Evolutionary conservation across 2,888 invertebrate species (phyloP), one percentile per base, ranked within the genome.

Genomic region (Parapristionchus giblindavisi): DNA sequence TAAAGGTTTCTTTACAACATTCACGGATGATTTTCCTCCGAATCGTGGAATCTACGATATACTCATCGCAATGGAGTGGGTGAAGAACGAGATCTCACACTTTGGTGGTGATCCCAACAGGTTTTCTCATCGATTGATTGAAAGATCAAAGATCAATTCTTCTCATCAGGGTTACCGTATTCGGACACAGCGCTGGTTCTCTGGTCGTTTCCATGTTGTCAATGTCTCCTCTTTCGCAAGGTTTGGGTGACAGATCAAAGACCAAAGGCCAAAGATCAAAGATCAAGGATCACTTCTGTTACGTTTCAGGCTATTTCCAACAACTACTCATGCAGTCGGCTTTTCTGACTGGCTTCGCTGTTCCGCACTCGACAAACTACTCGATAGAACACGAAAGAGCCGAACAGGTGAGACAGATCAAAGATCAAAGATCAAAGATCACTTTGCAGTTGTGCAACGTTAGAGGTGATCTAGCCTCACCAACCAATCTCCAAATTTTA

Each of bases 1-100:
- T 52, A n/a, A 36, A 71, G 71, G 71, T 3, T 71, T 71, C 43
- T 71, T 71, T 58, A 71, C 71, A n/a, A 71, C 71, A 27, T 56
- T 14, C 43, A 56, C 71, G 1, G 56, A 54, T n/a, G 71, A 71
- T 11, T 71, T 71, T 24, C 71, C 71, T 6, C 56, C 71, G 24
- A 71, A 71, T 58, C 58, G 54, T 0, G 71, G 71, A 14, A 54
- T 71, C 1, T 71, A 56, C 40, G 71, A 71, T 29, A 24, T 48
- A 3, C 14, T 71, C 1, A 2, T 71, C 4, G 71, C 71, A n/a
- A 38, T 71, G 27, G 38, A 58, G 29, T 71, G 71, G 71, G 40
- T 40, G 8, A 3, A 38, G 5, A 56, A 71, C 29, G 71, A 71
- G 40, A 71, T 71, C 21, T 40, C 8, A 8, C 40, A 54, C 21